Evolutionary conservation across 2,797 vertebrate genomes (phyloP), one percentile per base, ranked within the genome.

Genomic region (Muscicapa comitata): DNA sequence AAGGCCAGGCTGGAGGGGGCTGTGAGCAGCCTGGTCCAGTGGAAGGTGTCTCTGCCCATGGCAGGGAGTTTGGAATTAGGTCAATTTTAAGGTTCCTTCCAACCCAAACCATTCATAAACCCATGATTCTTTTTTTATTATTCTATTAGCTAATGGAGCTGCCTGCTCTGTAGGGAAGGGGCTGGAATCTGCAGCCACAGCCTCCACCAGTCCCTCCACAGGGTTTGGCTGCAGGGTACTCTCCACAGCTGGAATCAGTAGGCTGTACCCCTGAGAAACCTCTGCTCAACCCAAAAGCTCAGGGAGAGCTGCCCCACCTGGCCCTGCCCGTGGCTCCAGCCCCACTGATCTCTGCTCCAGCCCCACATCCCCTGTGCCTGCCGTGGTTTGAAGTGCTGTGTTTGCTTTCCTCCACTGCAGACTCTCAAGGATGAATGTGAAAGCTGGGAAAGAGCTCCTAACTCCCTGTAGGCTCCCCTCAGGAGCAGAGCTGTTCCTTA

Each of bases 381-480:
- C 33, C n/a, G 78, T 35, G 86, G 57, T 85, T 92, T 78, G 79
- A 88, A 77, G 83, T 12, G 82, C 13, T 78, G 58, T 68, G 74
- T 83, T 96, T 95, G 91, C 87, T 96, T 85, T 73, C 85, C 94
- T 93, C 50, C 78, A 3, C 85, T 45, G 61, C 7, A 95, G 68
- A 87, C 91, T 91, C 85, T 47, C 93, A 78, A 74, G 68, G 75
- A 90, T 20, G 79, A 93, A 91, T 43, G 74, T 63, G 77, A 65
- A 80, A 93, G 86, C 93, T 90, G 79, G 74, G 62, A 88, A 86
- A 90, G 62, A 42, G 65, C 88, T 93, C 87, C 92, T 91, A 63
- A 72, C 90, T 75, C 90, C 94, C 94, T 85, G 73, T 87, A 55
- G 83, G 88, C 93, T 93, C 59, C 90, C 84, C 85, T 88, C 72